Percentiles rank a stretch among this genome's conserved stretches.
Evolutionary conservation across 1,140 invertebrate genomes (phyloP).

Genomic region (Harlomillsia oculata): DNA sequence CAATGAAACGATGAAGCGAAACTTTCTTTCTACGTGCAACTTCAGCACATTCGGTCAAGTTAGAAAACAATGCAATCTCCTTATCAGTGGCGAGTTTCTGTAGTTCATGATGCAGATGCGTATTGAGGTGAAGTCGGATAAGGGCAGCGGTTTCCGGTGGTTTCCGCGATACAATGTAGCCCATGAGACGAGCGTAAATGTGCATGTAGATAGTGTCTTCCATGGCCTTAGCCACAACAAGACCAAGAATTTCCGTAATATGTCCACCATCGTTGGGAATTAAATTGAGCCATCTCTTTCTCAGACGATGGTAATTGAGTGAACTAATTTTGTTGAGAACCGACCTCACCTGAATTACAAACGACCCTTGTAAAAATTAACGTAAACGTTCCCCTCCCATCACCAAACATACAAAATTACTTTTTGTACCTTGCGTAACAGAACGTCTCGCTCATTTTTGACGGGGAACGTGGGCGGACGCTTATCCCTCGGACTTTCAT

Average conservation of each 20-base stretch:
- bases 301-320: conserved; percentile 20
- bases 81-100: conserved; percentile 27
- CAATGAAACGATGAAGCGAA: conserved; percentile 27
- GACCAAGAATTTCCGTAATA: conserved; percentile 17
- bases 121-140: conserved; percentile 13
- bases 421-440: conserved; percentile 26
- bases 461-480: conserved; percentile 24
- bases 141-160: not conserved
- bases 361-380: not conserved
- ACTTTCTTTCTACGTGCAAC: conserved; percentile 18
- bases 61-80: conserved; percentile 19
- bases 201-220: conserved; percentile 28
- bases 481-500: too few species aligned
- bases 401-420: not conserved
- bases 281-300: conserved; percentile 25
- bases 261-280: conserved; percentile 8
- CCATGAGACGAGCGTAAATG: conserved; percentile 29
- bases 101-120: conserved; percentile 21
- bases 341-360: conserved; percentile 24
- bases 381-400: not conserved
- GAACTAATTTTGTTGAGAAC: conserved; percentile 31
- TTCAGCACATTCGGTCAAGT: conserved; percentile 2
- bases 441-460: conserved; percentile 22
- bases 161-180: conserved; percentile 4
- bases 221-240: conserved; percentile 27